Percentiles rank a stretch among this genome's conserved stretches.
Evolutionary conservation across 1,140 invertebrate species (phyloP).

Genomic region (Drosophila nigrodunni): DNA sequence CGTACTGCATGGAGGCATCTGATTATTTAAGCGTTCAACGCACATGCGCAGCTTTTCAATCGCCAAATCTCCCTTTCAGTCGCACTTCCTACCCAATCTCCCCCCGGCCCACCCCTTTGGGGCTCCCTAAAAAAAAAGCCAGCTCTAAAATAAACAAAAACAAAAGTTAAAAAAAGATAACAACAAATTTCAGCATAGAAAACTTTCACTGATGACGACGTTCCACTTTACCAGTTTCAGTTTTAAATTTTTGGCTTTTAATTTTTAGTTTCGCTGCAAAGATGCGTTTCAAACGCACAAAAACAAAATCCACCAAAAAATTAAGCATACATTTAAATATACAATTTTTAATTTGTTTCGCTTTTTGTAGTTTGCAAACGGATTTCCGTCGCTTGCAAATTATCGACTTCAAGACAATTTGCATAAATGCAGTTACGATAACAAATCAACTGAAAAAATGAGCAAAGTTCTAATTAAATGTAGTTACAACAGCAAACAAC

Average conservation of each 20-base stretch:
- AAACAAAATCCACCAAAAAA: background rate
- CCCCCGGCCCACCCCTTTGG: too few relatives aligned
- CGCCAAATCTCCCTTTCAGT: background rate
- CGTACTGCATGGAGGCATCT: conserved; percentile 54
- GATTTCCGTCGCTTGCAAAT: conserved; percentile 65
- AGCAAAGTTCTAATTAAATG: conserved; percentile 75
- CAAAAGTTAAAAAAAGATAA: conserved; percentile 7
- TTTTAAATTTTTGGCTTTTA: conserved; percentile 23
- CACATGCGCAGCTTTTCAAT: conserved; percentile 74
- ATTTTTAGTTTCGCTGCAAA: conserved; percentile 25
- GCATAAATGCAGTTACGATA: conserved; percentile 71
- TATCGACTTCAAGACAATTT: conserved; percentile 71
- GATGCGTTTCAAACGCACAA: conserved; percentile 46
- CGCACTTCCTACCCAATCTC: background rate
- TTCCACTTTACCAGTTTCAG: conserved; percentile 31
- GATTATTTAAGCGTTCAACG: conserved; percentile 28
- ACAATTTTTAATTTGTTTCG: background rate
- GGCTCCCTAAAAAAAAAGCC: conserved; percentile 23
- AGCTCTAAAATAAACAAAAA: conserved; percentile 41
- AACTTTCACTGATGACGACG: conserved; percentile 69
- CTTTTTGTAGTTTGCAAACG: conserved; percentile 32
- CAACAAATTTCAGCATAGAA: conserved; percentile 60
- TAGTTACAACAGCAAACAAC: conserved; percentile 38
- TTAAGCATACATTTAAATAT: background rate
- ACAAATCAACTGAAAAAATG: conserved; percentile 57